Evolutionary conservation across 1,140 invertebrate species (phyloP).

Genomic region (Asobara japonica): DNA sequence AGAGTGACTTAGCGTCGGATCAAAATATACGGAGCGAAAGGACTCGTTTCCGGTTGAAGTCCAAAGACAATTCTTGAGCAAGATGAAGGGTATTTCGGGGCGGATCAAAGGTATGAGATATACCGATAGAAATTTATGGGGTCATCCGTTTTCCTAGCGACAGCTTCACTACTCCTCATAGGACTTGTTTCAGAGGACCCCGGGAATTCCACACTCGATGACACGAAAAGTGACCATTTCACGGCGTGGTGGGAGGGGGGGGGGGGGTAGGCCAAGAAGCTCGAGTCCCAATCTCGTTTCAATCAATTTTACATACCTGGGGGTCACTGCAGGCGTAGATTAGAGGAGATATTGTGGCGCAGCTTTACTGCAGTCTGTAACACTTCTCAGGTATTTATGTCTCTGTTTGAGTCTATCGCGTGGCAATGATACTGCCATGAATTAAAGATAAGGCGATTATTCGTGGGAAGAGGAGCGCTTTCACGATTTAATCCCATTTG

Average conservation of each 20-base stretch:
- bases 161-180: conserved; percentile 6
- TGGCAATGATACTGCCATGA: neutral
- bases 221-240: conserved; percentile 35
- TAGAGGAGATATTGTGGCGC: neutral
- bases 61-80: too few relatives aligned
- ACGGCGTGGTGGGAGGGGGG: conserved; percentile 29
- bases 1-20: too few relatives aligned
- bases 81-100: neutral
- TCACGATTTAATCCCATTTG: neutral
- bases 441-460: neutral
- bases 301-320: conserved; percentile 32
- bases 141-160: conserved; percentile 16
- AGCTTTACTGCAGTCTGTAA: neutral
- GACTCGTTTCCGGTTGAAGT: too few relatives aligned
- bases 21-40: too few relatives aligned
- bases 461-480: neutral
- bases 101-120: neutral
- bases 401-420: neutral
- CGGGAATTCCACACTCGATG: neutral
- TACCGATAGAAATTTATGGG: neutral
- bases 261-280: conserved; percentile 32
- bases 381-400: neutral
- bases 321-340: neutral
- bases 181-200: neutral
- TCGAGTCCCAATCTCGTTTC: conserved; percentile 29